Conservation (phyloP, 2,797 vertebrate species). For the Bufotes viridis region DNA sequence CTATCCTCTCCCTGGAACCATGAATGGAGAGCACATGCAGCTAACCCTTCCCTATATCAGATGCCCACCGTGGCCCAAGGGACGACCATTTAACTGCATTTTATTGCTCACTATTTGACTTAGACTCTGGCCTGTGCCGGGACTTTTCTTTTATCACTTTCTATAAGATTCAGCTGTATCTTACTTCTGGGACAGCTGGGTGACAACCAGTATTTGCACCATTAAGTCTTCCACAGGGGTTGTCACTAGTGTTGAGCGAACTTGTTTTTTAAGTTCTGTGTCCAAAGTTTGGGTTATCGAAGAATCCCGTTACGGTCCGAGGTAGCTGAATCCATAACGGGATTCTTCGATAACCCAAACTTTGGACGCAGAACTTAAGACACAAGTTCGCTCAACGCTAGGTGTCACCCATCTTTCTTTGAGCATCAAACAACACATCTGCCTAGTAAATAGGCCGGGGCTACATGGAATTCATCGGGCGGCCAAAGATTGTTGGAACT, state of each 20-base stretch:
- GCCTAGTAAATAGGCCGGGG: neutral
- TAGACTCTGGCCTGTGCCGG: neutral
- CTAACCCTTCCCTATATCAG: neutral
- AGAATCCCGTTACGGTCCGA: no score
- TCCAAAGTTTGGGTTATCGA: no score
- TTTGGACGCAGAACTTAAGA: no score
- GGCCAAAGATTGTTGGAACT: no score
- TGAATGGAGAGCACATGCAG: neutral
- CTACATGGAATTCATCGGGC: no score
- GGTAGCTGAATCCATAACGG: no score
- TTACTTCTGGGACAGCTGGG: neutral
- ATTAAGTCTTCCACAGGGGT: neutral
- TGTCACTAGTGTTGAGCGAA: no score
- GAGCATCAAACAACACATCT: neutral
- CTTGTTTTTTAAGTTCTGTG: no score
- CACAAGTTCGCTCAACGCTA: no score
- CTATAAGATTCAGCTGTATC: neutral
- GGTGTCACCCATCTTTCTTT: neutral
- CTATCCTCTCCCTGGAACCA: constrained; percentile 10
- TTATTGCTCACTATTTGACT: neutral
- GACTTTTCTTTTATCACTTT: neutral
- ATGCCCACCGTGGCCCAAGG: constrained; percentile 18
- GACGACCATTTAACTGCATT: constrained; percentile 9
- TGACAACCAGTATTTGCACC: neutral
- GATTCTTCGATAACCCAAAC: no score